A percentile compares a stretch with the other conserved stretches of the same genome.
These are phyloP conservation scores for Batillaria attramentaria DNA, from an alignment of 1,140 invertebrate genomes.

Conservation along the genomic window DNA sequence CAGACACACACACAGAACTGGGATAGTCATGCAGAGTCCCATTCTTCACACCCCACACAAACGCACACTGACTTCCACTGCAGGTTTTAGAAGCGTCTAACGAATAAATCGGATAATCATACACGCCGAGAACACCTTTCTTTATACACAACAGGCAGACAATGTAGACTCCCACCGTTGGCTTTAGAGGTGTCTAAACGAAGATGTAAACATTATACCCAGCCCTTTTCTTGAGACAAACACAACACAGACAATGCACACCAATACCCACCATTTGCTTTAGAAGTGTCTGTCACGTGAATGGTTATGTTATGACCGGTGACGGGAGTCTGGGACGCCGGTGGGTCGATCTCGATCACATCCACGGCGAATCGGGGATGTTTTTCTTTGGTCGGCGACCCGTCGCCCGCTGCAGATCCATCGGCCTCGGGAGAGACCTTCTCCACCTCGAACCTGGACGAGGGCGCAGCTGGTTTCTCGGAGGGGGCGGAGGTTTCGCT, in stretches of 20 bases:
- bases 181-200: too few species aligned
- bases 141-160: too few species aligned
- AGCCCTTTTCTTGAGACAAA: too few species aligned
- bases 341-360: constrained; percentile 17
- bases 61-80: background rate
- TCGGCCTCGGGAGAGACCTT: background rate
- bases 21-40: background rate
- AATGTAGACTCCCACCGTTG: too few species aligned
- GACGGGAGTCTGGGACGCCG: background rate
- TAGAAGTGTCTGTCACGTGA: constrained; percentile 25
- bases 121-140: too few species aligned
- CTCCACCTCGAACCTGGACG: constrained; percentile 18
- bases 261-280: constrained; percentile 25
- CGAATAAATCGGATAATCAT: too few species aligned
- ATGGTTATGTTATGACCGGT: constrained; percentile 17
- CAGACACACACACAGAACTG: background rate
- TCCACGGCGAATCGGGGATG: constrained; percentile 8
- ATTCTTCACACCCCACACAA: background rate
- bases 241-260: too few species aligned
- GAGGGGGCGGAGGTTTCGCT: background rate
- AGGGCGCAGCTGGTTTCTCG: background rate
- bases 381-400: background rate
- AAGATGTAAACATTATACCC: too few species aligned
- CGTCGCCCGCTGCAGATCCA: background rate
- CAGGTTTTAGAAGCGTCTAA: too few species aligned